Conservation (phyloP, 2,797 vertebrate genomes). For the Diplodus puntazzo region DNA sequence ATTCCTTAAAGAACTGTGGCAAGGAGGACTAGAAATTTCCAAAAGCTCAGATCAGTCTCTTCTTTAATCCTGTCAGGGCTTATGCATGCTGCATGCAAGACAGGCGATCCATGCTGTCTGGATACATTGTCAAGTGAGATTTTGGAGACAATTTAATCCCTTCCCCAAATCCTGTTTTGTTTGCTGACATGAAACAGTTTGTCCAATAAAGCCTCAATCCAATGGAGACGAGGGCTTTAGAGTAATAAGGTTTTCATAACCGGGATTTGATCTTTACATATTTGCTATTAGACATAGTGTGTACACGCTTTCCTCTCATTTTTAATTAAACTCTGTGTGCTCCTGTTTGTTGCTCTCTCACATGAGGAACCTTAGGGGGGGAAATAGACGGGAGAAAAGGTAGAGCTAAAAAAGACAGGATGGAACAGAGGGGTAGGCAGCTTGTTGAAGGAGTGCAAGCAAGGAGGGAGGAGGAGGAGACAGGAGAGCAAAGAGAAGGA, state of each 20-base stretch:
- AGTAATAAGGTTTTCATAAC: conserved; percentile 76
- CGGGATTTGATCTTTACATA: conserved; percentile 72
- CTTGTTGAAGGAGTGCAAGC: conserved; percentile 2
- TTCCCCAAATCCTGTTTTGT: conserved; percentile 75
- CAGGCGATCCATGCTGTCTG: conserved; percentile 69
- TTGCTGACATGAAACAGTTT: conserved; percentile 79
- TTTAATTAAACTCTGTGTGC: conserved; percentile 64
- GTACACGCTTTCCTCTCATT: conserved; percentile 51
- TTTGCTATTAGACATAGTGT: conserved; percentile 70
- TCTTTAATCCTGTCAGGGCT: conserved; percentile 75
- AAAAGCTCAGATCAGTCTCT: conserved; percentile 66
- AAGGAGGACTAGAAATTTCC: conserved; percentile 48
- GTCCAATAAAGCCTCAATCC: conserved; percentile 72
- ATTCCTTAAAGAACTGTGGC: conserved; percentile 53
- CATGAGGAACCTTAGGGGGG: conserved; percentile 20
- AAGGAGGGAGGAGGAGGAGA: neutral
- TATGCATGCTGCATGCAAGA: conserved; percentile 68
- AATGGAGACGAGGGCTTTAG: conserved; percentile 54
- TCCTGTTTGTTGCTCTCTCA: conserved; percentile 35
- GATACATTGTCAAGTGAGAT: conserved; percentile 75
- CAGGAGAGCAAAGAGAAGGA: conserved; percentile 2
- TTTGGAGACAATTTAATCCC: conserved; percentile 79
- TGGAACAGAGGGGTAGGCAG: neutral
- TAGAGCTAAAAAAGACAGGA: neutral
- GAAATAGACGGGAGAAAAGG: conserved; percentile 19